Conservation (phyloP, 2,797 vertebrate genomes). For the Sebastolobus altivelis region DNA sequence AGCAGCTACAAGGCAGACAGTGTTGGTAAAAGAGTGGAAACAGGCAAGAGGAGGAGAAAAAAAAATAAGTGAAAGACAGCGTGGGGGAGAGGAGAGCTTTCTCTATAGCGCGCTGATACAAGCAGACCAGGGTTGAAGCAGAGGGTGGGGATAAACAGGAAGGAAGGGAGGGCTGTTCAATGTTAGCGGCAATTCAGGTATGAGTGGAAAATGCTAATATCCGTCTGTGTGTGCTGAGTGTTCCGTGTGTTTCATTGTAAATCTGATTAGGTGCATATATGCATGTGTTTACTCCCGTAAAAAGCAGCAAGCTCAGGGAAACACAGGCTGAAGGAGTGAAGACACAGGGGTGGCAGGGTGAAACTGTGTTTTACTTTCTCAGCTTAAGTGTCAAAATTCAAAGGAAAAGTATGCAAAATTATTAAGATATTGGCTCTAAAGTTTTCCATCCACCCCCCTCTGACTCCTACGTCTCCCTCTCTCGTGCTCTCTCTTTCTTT, state of each 20-base stretch:
- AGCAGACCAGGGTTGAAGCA: conserved; percentile 46
- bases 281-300: conserved; percentile 19
- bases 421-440: conserved; percentile 88
- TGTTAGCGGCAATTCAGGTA: conserved; percentile 76
- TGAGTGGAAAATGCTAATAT: conserved; percentile 38
- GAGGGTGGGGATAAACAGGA: conserved; percentile 32
- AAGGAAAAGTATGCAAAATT: conserved; percentile 81
- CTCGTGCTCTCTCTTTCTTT: conserved; percentile 18
- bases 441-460: conserved; percentile 84
- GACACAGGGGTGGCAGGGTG: conserved; percentile 14
- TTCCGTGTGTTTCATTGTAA: conserved; percentile 19
- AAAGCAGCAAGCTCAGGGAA: conserved; percentile 21
- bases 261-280: conserved; percentile 18
- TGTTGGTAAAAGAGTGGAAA: conserved; percentile 30
- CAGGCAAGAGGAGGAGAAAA: conserved; percentile 6
- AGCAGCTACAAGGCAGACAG: conserved; percentile 25
- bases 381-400: conserved; percentile 41
- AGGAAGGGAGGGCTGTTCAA: conserved; percentile 55
- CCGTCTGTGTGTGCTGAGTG: not conserved
- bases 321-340: conserved; percentile 14
- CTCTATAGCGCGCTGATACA: conserved; percentile 37
- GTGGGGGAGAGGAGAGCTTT: conserved; percentile 41
- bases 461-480: conserved; percentile 58
- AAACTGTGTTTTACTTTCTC: conserved; percentile 36
- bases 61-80: conserved; percentile 34